Conservation (phyloP, 2,797 vertebrate genomes). For the Lacerta agilis region DNA sequence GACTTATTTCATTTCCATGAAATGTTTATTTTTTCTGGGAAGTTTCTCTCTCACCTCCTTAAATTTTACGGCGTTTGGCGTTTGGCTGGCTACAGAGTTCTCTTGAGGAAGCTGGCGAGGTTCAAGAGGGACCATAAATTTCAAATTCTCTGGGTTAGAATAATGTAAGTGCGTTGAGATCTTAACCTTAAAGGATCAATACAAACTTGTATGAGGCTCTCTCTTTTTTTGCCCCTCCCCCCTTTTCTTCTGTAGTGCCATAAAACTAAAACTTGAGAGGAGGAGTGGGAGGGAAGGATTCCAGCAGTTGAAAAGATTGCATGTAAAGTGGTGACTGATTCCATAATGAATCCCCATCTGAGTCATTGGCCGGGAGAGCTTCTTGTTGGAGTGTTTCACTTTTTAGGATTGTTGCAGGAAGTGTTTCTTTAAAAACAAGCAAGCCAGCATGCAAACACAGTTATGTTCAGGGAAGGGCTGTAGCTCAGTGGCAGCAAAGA, state of each 20-base stretch:
- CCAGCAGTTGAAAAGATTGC: conserved; percentile 13
- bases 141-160: conserved; percentile 80
- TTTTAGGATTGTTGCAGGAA: conserved; percentile 30
- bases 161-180: conserved; percentile 73
- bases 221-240: conserved; percentile 10
- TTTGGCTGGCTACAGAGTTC: conserved; percentile 86
- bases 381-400: conserved; percentile 45
- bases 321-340: conserved; percentile 39
- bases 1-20: conserved; percentile 86
- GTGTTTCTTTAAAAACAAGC: conserved; percentile 37
- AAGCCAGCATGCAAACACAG: background rate
- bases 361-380: conserved; percentile 29
- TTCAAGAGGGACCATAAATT: conserved; percentile 88
- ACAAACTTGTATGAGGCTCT: conserved; percentile 22
- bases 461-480: no score
- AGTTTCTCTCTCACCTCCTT: conserved; percentile 98
- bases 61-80: conserved; percentile 96
- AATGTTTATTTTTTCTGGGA: conserved; percentile 93
- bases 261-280: conserved; percentile 47
- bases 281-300: conserved; percentile 1
- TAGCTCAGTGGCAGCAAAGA: no score
- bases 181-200: conserved; percentile 77
- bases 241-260: conserved; percentile 44
- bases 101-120: conserved; percentile 87
- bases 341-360: conserved; percentile 51